phyloP scores from a whole-genome alignment of 2,113 vertebrate genomes.

The Acrocephalus arundinaceus region DNA sequence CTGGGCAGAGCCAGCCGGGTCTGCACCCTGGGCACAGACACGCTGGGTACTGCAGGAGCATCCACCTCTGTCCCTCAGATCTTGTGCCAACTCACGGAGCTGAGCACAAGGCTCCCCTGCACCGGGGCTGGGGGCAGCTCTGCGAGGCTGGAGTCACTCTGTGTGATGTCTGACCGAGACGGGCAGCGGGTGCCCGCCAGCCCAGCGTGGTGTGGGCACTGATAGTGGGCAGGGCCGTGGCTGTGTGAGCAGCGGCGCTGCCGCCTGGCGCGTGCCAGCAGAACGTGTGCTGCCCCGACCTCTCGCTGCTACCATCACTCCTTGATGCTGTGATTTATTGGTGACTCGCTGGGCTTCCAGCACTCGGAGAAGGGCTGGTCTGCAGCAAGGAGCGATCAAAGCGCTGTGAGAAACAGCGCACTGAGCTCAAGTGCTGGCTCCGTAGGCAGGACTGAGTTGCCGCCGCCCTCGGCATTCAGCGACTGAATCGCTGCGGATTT shows the following conservation, averaged over 20 bases:
- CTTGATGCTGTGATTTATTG: neutral
- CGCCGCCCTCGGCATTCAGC: neutral
- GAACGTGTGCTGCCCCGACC: neutral
- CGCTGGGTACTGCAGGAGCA: neutral
- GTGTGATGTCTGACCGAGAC: accelerated
- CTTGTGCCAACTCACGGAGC: accelerated
- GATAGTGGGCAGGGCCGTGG: neutral
- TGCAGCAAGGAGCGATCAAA: neutral
- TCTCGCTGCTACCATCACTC: neutral
- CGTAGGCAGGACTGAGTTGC: neutral
- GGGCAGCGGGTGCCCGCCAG: accelerated
- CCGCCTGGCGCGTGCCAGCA: neutral
- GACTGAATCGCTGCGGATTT: neutral
- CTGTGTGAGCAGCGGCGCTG: neutral
- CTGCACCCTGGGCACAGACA: neutral
- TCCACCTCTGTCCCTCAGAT: neutral
- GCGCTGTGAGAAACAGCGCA: accelerated
- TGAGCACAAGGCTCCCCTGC: neutral
- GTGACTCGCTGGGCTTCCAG: neutral
- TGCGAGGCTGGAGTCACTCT: accelerated
- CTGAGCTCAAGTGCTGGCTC: neutral
- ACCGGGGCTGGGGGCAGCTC: neutral
- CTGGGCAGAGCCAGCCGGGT: neutral
- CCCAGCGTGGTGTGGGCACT: accelerated
- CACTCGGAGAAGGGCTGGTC: neutral